These are phyloP conservation scores for Montipora sp. DNA, from an alignment of 64 coral and sea anemone species.

Conservation along the genomic window DNA sequence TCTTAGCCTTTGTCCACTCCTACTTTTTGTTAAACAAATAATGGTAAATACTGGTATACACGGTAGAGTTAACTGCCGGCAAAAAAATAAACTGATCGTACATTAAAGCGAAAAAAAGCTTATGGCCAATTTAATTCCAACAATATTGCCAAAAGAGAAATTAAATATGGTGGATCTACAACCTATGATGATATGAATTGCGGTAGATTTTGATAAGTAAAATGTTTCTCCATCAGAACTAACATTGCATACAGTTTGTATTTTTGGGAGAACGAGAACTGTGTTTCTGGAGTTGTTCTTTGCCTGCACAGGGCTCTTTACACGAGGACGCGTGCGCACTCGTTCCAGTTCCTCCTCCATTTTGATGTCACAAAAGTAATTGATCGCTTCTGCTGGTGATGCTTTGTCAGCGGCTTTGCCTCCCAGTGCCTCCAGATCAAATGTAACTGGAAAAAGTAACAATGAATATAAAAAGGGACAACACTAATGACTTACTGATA, in stretches of 20 bases:
- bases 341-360: slow-evolving; percentile 73
- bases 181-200: neutral
- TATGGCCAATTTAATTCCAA: too few species aligned
- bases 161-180: too few species aligned
- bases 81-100: too few species aligned
- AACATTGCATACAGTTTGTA: slow-evolving; percentile 49
- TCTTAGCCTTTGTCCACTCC: too few species aligned
- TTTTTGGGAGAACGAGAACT: slow-evolving; percentile 70
- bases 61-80: too few species aligned
- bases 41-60: too few species aligned
- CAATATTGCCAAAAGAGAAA: too few species aligned
- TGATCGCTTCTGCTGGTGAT: slow-evolving; percentile 68
- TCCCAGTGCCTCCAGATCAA: slow-evolving; percentile 73
- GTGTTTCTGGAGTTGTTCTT: slow-evolving; percentile 70
- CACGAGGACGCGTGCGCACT: slow-evolving; percentile 28
- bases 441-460: neutral
- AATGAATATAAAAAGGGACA: neutral
- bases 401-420: slow-evolving; percentile 68
- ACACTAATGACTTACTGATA: neutral
- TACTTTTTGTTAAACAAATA: too few species aligned
- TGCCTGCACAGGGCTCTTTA: slow-evolving; percentile 39
- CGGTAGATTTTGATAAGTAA: neutral
- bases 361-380: slow-evolving; percentile 80
- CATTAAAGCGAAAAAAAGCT: too few species aligned
- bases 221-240: neutral